Evolutionary conservation across 2,888 invertebrate species (phyloP).

Genomic region (Cataglyphis livida): DNA sequence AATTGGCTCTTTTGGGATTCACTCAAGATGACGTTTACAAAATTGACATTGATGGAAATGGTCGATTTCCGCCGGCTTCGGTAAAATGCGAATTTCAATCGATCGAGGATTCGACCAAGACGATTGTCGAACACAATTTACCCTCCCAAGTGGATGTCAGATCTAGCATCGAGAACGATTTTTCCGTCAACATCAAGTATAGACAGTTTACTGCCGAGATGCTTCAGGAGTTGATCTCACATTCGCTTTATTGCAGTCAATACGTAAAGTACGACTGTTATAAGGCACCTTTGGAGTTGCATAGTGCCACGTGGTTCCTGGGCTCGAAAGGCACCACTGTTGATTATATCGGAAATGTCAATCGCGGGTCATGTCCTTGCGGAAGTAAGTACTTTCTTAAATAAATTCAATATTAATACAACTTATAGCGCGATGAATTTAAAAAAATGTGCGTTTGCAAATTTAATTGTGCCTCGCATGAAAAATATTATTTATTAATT

Average conservation of each 20-base stretch:
- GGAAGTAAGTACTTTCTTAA: conserved; percentile 83
- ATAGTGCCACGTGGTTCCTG: conserved; percentile 95
- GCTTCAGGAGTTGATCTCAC: conserved; percentile 95
- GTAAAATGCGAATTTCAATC: conserved; percentile 97
- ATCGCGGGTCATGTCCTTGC: conserved; percentile 87
- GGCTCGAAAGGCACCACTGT: conserved; percentile 93
- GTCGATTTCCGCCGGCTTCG: conserved; percentile 95
- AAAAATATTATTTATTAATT: conserved; percentile 4
- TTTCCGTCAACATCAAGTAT: conserved; percentile 94
- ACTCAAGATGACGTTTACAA: conserved; percentile 96
- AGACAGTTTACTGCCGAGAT: conserved; percentile 96
- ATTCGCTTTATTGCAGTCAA: conserved; percentile 95
- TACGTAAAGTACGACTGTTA: conserved; percentile 96
- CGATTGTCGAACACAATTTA: conserved; percentile 96
- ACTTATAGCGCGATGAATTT: background rate
- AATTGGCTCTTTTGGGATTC: conserved; percentile 94
- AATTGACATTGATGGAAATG: conserved; percentile 97
- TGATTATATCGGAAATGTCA: conserved; percentile 94
- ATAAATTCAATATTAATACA: background rate
- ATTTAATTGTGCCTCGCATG: background rate
- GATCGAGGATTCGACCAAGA: conserved; percentile 93
- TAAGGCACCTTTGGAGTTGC: conserved; percentile 94
- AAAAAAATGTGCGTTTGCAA: background rate
- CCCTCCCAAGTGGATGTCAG: conserved; percentile 96
- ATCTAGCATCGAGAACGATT: conserved; percentile 92